Evolutionary conservation across 2,888 invertebrate genomes (phyloP), one percentile per base, ranked within the genome.

Genomic region (Aphelenchoides bicaudatus): DNA sequence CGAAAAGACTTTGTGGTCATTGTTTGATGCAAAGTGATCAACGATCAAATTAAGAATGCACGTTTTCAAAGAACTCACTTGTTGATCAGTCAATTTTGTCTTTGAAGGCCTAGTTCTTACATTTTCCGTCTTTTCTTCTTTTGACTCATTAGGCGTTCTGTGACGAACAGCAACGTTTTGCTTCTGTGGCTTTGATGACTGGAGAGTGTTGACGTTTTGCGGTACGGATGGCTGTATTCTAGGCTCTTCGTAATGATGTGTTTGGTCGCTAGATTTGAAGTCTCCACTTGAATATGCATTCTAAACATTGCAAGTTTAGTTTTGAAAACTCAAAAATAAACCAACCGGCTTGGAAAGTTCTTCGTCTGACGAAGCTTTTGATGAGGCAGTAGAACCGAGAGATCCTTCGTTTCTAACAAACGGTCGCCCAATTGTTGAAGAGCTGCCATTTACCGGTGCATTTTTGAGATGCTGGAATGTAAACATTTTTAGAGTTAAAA

Each of bases 391-490:
- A 5, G 60, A 60, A 29, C 63, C 63, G 16, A 60, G 28, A 31
- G 52, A 54, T 29, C 63, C 63, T 13, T 60, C 64, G 16, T 23
- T 28, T 16, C 46, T 61, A 3, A 25, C 51, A 23, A 50, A 52
- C 16, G 34, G 27, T 25, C 61, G 56, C 16, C 39, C 43, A 3
- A 23, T 38, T 28, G 31, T 28, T 19, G 61, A 62, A n/a, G 31
- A 38, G 16, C n/a, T 29, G 28, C 28, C 62, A 16, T 59, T 16
- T 4, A 28, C 21, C 19, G 52, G 23, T 16, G 39, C 25, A 16
- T 58, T 59, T 28, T 31, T 60, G 27, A 60, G 62, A 27, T 60
- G 60, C 60, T 60, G 34, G 39, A 60, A 57, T 16, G 13, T 6
- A 54, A 27, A 54, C 28, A 34, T 13, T 13, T 13, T 34, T 13